Conservation (phyloP, 2,113 vertebrate species). For the Procavia capensis region DNA sequence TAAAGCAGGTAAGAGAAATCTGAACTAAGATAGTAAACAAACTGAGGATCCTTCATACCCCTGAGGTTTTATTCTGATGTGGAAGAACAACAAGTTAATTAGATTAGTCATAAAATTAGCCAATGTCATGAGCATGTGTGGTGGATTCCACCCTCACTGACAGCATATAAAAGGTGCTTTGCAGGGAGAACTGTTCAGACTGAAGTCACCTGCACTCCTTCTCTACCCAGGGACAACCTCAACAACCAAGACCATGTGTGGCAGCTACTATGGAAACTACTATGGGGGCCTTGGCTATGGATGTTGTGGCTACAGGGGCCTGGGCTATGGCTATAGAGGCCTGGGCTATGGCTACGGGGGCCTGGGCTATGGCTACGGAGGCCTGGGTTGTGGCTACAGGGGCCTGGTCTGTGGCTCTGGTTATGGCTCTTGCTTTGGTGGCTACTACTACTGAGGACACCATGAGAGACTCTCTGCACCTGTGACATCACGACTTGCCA, state of each 20-base stretch:
- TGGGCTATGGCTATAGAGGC: not conserved
- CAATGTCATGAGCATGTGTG: not conserved
- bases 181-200: not conserved
- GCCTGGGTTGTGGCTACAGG: not conserved
- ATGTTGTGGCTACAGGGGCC: not conserved
- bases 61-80: not conserved
- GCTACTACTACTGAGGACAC: not conserved
- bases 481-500: not conserved
- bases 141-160: not conserved
- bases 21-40: not conserved
- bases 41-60: not conserved
- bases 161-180: slow-evolving; percentile 2
- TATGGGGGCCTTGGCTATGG: not conserved
- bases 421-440: slow-evolving; percentile 22
- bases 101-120: not conserved
- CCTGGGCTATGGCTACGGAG: not conserved
- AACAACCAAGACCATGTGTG: slow-evolving; percentile 43
- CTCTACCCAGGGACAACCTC: not conserved
- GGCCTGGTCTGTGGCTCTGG: not conserved
- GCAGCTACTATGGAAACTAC: slow-evolving; percentile 59
- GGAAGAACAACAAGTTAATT: not conserved
- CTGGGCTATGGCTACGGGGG: not conserved
- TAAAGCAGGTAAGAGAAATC: not conserved
- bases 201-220: not conserved
- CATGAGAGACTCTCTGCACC: accelerated